Conservation (phyloP, 2,797 vertebrate genomes). For the Perodicticus potto region DNA sequence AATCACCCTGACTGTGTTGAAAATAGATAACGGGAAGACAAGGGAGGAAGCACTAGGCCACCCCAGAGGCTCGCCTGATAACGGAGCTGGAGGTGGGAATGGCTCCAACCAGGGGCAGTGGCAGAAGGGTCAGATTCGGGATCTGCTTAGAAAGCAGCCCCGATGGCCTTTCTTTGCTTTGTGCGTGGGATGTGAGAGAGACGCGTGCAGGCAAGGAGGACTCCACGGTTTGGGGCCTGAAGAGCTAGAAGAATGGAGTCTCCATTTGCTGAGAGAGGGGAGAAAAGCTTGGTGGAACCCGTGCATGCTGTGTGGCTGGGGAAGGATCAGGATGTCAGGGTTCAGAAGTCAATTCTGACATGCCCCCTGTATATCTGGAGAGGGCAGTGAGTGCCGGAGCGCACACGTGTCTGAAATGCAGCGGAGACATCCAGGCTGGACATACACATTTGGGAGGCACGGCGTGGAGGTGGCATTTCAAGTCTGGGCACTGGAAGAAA, state of each 20-base stretch:
- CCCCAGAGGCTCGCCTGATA: neutral
- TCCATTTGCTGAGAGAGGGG: neutral
- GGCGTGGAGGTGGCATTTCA: neutral
- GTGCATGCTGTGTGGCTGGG: neutral
- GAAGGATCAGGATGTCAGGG: neutral
- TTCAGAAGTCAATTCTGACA: neutral
- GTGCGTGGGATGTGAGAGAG: neutral
- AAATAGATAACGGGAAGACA: neutral
- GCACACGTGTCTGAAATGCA: neutral
- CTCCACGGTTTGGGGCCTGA: neutral
- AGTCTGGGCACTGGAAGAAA: neutral
- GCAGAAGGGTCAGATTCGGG: neutral
- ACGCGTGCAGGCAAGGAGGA: neutral
- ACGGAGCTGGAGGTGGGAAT: neutral
- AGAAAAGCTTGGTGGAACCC: neutral
- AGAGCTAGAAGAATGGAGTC: neutral
- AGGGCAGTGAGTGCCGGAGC: neutral
- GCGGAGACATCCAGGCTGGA: neutral
- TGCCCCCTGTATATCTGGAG: neutral
- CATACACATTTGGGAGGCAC: neutral
- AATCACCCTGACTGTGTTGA: neutral
- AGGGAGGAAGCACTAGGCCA: neutral
- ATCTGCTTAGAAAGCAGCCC: neutral
- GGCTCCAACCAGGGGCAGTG: neutral
- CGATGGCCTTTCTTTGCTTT: neutral